Evolutionary conservation across 1,140 invertebrate genomes (phyloP), one percentile per base, ranked within the genome.

Genomic region (Leptinotarsa texana): DNA sequence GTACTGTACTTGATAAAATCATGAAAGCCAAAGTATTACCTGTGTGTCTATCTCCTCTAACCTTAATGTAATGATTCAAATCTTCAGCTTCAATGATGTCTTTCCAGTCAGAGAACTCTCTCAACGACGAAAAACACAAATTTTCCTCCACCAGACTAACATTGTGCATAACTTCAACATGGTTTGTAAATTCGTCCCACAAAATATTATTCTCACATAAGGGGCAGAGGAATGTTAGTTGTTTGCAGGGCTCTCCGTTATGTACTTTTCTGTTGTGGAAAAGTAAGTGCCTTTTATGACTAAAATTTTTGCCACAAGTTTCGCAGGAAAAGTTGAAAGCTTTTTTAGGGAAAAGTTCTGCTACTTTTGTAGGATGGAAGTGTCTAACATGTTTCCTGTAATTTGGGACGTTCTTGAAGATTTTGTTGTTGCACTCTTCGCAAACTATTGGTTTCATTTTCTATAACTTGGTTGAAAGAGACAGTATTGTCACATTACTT

Each of bases 231-330:
- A 66, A 17, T n/a, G 22, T n/a, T n/a, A 33, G 22, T 42, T 68
- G 22, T 24, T 33, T 33, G 66, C 22, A 33, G 18, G 66, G 22
- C 8, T 68, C 66, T 8, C 33, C 66, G 1, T 68, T 27, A 68
- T 68, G 66, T 17, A 68, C 27, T 68, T 68, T 68, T 68, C 66
- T 57, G n/a, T 57, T 68, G 33, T 68, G 66, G n/a, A 33, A 24
- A 27, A 33, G 13, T 33, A 33, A 42, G 33, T 68, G 66, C 11
- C 33, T 68, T 18, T 68, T 68, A 27, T 68, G 33, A 68, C 33
- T 68, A n/a, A 68, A 68, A 42, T 68, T 68, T 68, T 68, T 68
- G 4, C 27, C 27, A 42, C 66, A 68, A 57, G 51, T 17, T 42
- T 68, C 66, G 17, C 66, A 68, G 3, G 22, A 33, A 68, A 68